phyloP scores from a whole-genome alignment of 2,113 vertebrate species.

The Alouatta palliata region DNA sequence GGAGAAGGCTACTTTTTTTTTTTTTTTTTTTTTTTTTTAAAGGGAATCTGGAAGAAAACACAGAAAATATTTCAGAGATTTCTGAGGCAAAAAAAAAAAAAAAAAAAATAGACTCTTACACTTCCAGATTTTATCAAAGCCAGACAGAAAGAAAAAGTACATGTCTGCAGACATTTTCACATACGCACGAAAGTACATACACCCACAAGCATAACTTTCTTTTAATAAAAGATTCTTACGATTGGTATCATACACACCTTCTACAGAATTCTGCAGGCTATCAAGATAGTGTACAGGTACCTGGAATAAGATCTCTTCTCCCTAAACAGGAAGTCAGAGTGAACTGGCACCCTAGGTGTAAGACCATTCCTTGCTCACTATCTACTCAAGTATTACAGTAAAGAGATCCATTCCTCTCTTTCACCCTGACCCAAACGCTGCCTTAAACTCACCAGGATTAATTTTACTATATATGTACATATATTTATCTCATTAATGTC shows the following conservation, averaged over 20 bases:
- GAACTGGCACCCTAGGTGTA: background rate
- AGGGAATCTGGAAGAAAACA: background rate
- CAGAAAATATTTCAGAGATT: background rate
- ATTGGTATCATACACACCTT: background rate
- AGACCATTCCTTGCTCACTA: background rate
- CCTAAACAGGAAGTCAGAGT: background rate
- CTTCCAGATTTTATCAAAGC: background rate
- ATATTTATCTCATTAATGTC: background rate
- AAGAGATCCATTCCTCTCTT: background rate
- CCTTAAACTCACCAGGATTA: background rate
- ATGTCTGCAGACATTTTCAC: background rate
- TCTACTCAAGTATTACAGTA: background rate
- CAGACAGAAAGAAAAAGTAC: background rate
- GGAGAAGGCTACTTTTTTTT: background rate
- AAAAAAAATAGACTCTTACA: background rate
- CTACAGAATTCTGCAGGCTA: background rate
- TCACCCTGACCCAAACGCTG: background rate
- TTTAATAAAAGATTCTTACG: background rate
- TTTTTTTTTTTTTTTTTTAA: background rate
- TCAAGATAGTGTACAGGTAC: background rate
- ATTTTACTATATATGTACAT: background rate
- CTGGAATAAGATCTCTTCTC: background rate
- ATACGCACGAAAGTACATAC: background rate
- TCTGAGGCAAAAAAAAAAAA: background rate
- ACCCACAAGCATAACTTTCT: background rate